Conservation (phyloP, 2,888 invertebrate species). For the Rotaria macrura region DNA sequence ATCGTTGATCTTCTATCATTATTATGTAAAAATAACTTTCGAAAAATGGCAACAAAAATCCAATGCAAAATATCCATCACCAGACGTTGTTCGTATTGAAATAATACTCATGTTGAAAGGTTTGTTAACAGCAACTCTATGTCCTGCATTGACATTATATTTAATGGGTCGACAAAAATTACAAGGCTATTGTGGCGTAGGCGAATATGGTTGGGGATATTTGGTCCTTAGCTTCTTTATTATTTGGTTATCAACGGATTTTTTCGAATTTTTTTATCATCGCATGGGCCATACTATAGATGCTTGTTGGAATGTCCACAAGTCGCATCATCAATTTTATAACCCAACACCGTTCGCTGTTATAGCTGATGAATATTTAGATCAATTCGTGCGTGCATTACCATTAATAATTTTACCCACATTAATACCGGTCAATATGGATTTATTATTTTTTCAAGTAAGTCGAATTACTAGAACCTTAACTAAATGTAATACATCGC, state of each 20-base stretch:
- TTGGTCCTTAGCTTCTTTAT: background rate
- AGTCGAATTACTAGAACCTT: background rate
- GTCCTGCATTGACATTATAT: background rate
- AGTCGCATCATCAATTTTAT: slow-evolving; percentile 5
- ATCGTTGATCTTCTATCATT: background rate
- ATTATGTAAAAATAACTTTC: slow-evolving; percentile 5
- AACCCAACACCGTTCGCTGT: slow-evolving; percentile 7
- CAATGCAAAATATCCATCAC: background rate
- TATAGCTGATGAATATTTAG: background rate
- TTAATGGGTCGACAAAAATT: background rate
- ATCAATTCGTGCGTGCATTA: slow-evolving; percentile 19
- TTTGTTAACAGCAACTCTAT: background rate
- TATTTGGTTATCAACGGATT: background rate
- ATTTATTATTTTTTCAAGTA: slow-evolving; percentile 7
- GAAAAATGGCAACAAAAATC: slow-evolving; percentile 11
- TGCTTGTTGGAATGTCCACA: background rate
- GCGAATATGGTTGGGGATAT: background rate
- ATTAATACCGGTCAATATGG: background rate
- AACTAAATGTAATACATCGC: background rate
- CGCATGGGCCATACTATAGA: background rate
- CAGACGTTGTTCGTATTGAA: background rate
- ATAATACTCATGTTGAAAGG: background rate
- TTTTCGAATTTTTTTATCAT: slow-evolving; percentile 11
- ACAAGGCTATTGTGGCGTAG: background rate
- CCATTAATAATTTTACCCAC: background rate